Base-by-base conservation (phyloP, 2,888 invertebrate genomes). In the Oligia latruncula region DNA sequence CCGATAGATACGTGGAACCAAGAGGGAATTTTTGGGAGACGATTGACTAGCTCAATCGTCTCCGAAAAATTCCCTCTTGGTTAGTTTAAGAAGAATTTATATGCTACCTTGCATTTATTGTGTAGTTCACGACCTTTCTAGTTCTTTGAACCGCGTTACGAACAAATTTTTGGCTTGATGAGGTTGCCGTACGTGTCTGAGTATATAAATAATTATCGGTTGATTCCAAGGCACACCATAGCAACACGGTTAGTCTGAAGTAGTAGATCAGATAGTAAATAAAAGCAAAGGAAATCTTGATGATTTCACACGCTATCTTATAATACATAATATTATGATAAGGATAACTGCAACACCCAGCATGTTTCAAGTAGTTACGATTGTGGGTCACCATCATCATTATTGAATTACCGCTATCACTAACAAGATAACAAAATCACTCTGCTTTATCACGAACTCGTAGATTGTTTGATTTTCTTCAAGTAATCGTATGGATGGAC, bases 341-440 rank as follows among this genome's bases (percentile, higher is more conserved):
- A 73, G 35, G 60, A 52, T 62, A 77, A 74, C 71, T 65, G 46
- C 64, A 74, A 71, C 62, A 73, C 49, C 75, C 58, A 40, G 15
- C 35, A 35, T 49, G 68, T 67, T 64, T 77, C 55, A 77, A 80
- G 81, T 81, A 66, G 73, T 17, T 29, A n/a, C 55, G 52, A 76
- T 74, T 68, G 75, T 82, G n/a, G 52, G 74, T 65, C 64, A 64
- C 46, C 40, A 49, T 68, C 66, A 64, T 46, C 40, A 49, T 70
- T 62, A 71, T 74, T 74, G 58, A 64, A 40, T 40, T 40, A 40
- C 67, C 67, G 71, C 60, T 84, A 83, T 83, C 78, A 52, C 67
- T 67, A 77, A 73, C 64, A 70, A 82, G 82, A 85, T 82, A 66
- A 78, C 71, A 62, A 65, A 66, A 78, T 73, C 73, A 74, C 68